Evolutionary conservation across 1,140 invertebrate species (phyloP), one percentile per base, ranked within the genome.

Genomic region (Drosophila murphyi): DNA sequence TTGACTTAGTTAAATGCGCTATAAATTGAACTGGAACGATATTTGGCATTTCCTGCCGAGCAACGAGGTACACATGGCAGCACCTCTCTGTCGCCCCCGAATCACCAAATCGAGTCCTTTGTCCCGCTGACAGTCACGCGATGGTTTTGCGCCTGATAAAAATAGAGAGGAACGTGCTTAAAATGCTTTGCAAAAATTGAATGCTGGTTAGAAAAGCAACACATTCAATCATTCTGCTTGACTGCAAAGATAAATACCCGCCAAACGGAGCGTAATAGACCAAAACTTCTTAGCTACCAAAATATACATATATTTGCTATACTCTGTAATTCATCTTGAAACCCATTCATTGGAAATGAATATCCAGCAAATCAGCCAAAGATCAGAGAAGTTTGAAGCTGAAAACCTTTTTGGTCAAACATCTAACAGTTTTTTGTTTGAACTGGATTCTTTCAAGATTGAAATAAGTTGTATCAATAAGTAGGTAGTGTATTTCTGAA

Each of bases 121-220:
- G 1, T 43, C 29, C 39, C 47, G 35, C 32, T 64, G 54, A 60
- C 45, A 78, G 85, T 78, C 85, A 88, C 85, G 85, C 85, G 81
- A 86, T 78, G 41, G 37, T 55, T 54, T 83, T 63, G 52, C 51
- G 67, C 67, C 65, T 56, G 80, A 69, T 88, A 88, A 83, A 88
- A 80, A 89, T 80, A 88, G 77, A 41, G 62, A 32, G 32, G 51
- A 64, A 65, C 70, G 71, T 86, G 82, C 78, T 78, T 65, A 70
- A 78, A 81, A 80, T 83, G 86, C 61, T 72, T 89, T 78, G 67
- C 65, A 61, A 69, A 81, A 89, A 89, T 89, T 89, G 85, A 89
- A 89, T 83, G 64, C 85, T 83, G 85, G 85, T 89, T 85, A 89
- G 85, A 85, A 89, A 83, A 78, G 64, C 78, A 85, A 85, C 85